Conservation (phyloP, 2,113 vertebrate species). For the Nibea albiflora region DNA sequence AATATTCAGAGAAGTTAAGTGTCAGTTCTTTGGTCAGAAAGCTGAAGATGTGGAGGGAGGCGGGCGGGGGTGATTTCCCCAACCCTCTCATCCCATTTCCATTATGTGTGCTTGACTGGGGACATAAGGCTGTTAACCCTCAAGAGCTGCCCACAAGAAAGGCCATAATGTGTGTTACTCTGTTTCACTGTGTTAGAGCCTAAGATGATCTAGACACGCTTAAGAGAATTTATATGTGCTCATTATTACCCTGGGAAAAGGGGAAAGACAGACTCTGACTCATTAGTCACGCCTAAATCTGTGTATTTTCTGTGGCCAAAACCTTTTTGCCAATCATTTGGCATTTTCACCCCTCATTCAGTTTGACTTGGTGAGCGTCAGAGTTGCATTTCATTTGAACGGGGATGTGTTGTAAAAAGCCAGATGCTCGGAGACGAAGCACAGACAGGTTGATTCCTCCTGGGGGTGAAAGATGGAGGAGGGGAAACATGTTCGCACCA, state of each 20-base stretch:
- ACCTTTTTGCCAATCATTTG: conserved; percentile 16
- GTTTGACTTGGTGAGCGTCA: conserved; percentile 32
- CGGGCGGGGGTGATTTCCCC: conserved; percentile 13
- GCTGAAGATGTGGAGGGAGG: neutral
- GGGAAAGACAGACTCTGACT: conserved; percentile 16
- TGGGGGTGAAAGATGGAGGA: conserved; percentile 40
- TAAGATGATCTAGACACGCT: conserved; percentile 45
- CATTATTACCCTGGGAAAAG: conserved; percentile 33
- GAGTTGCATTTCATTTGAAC: conserved; percentile 50
- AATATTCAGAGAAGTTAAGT: neutral
- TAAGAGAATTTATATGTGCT: conserved; percentile 41
- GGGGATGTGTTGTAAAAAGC: conserved; percentile 55
- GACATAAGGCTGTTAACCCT: conserved; percentile 71
- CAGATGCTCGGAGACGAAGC: conserved; percentile 61
- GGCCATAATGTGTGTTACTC: conserved; percentile 62
- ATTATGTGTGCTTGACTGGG: conserved; percentile 61
- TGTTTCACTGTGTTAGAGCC: conserved; percentile 45
- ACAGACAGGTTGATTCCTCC: conserved; percentile 65
- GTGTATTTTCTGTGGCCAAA: neutral
- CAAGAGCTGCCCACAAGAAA: conserved; percentile 54
- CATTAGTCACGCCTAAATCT: conserved; percentile 21
- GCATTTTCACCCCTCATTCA: conserved; percentile 37
- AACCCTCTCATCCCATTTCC: conserved; percentile 45
- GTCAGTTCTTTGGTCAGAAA: conserved; percentile 16
- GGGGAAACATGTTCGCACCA: conserved; percentile 39